Conservation (phyloP, 2,797 vertebrate species). For the Agapornis canus region DNA sequence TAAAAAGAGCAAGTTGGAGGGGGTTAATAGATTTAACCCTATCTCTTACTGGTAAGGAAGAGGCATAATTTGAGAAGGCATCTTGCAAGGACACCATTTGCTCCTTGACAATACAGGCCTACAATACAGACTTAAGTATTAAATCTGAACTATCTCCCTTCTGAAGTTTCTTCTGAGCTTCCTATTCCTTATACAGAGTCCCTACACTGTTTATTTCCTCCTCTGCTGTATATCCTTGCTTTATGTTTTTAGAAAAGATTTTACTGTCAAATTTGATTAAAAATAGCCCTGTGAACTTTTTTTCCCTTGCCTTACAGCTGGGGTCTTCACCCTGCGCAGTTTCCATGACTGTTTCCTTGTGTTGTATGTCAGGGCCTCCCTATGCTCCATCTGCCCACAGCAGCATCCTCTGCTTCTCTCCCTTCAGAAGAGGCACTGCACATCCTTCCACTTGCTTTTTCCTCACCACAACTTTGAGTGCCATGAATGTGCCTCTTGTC, state of each 20-base stretch:
- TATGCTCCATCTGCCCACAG: rapidly evolving
- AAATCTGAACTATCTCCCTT: not conserved
- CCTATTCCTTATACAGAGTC: not conserved
- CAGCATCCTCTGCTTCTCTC: not conserved
- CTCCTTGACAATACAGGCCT: not conserved
- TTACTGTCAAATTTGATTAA: not conserved
- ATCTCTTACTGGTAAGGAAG: not conserved
- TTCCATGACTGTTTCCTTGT: rapidly evolving
- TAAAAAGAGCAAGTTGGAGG: not conserved
- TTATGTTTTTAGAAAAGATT: not conserved
- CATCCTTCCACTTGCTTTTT: not conserved
- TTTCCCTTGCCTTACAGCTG: not conserved
- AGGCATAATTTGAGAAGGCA: not conserved
- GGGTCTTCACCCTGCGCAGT: not conserved
- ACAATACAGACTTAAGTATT: not conserved
- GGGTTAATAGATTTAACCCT: not conserved
- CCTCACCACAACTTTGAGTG: not conserved
- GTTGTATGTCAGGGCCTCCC: not conserved
- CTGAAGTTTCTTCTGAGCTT: not conserved
- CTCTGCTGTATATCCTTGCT: not conserved
- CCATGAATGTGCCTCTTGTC: not conserved
- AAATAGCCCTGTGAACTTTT: not conserved
- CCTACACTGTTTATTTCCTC: not conserved
- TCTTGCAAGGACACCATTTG: not conserved
- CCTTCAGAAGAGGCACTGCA: rapidly evolving